phyloP scores from a whole-genome alignment of 1,140 invertebrate species.

The Pogonomyrmex californicus region DNA sequence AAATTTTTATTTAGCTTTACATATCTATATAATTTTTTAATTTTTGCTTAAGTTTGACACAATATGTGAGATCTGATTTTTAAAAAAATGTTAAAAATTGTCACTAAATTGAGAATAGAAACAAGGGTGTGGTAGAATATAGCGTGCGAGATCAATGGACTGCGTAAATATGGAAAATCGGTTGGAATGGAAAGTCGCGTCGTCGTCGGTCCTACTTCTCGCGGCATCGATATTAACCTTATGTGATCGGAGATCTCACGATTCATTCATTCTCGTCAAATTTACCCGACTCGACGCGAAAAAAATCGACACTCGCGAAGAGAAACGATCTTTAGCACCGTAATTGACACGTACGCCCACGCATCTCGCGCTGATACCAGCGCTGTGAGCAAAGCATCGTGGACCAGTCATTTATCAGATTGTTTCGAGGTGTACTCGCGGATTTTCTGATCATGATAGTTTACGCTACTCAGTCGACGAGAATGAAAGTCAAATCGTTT shows the following conservation, averaged over 20 bases:
- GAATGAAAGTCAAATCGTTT: conserved; percentile 32
- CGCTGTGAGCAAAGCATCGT: neutral
- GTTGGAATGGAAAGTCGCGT: conserved; percentile 72
- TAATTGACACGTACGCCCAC: neutral
- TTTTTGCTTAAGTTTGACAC: neutral
- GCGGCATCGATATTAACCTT: conserved; percentile 49
- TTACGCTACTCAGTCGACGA: conserved; percentile 12
- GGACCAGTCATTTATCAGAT: conserved; percentile 19
- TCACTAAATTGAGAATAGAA: conserved; percentile 9
- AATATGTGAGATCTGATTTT: neutral
- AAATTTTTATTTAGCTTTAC: neutral
- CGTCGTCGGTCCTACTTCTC: conserved; percentile 68
- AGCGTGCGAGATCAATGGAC: conserved; percentile 31
- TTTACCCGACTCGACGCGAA: neutral
- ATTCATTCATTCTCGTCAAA: conserved; percentile 35
- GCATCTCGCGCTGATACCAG: neutral
- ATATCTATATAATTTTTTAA: neutral
- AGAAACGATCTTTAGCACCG: neutral
- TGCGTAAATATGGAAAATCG: conserved; percentile 65
- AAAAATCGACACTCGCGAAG: neutral
- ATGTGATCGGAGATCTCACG: conserved; percentile 13
- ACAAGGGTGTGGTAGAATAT: neutral
- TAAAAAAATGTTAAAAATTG: neutral
- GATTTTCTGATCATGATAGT: conserved; percentile 8
- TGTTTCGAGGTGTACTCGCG: neutral